These are phyloP conservation scores for Hypocryptadius cinnamomeus DNA, from an alignment of 2,113 vertebrate species.

Conservation along the genomic window DNA sequence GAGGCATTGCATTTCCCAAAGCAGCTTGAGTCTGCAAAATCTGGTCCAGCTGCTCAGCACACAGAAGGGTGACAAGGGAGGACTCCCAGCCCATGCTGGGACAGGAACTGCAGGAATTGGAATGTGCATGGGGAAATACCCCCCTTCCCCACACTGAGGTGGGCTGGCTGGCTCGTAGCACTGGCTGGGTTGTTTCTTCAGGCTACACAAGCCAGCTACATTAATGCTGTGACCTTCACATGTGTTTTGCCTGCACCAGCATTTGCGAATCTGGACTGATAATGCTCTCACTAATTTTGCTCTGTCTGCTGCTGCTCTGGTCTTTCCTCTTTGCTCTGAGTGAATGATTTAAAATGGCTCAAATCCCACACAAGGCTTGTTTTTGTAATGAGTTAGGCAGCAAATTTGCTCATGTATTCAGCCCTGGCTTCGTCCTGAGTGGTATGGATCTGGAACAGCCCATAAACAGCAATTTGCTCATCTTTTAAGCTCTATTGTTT, in stretches of 20 bases:
- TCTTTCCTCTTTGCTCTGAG: background rate
- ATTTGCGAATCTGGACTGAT: background rate
- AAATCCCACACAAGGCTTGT: background rate
- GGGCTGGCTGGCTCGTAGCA: background rate
- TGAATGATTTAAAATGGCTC: conserved; percentile 9
- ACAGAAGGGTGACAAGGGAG: background rate
- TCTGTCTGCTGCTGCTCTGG: background rate
- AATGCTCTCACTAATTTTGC: background rate
- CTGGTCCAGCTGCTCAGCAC: conserved; percentile 57
- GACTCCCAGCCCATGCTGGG: background rate
- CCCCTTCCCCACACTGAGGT: background rate
- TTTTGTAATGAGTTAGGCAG: conserved; percentile 9
- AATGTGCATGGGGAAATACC: rapidly evolving
- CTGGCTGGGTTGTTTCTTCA: background rate
- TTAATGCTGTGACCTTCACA: background rate
- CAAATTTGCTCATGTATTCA: background rate
- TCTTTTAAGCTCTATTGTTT: conserved; percentile 40
- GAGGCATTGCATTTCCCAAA: conserved; percentile 48
- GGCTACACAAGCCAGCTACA: background rate
- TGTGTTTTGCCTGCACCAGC: background rate
- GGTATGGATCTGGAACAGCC: background rate
- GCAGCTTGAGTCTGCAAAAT: conserved; percentile 54
- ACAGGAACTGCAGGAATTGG: background rate
- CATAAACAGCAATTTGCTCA: conserved; percentile 31
- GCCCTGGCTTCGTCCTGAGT: background rate